Conservation (phyloP, 2,888 invertebrate species). For the Mechanitis messenoides region DNA sequence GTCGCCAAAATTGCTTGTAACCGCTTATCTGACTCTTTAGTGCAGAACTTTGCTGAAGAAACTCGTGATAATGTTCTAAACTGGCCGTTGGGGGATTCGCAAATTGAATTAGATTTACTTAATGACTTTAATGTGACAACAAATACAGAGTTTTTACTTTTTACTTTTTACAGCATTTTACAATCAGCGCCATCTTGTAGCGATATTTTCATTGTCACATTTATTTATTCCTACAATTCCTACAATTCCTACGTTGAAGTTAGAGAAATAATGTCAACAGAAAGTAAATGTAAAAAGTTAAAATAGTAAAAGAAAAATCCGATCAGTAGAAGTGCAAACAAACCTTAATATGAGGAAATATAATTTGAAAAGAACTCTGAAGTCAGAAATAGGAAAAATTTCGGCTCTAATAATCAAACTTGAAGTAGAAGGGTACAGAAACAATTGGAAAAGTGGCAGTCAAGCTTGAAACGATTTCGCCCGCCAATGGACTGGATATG, state of each 20-base stretch:
- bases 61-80: conserved; percentile 3
- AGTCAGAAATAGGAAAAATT: conserved; percentile 11
- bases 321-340: conserved; percentile 3
- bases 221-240: too few species aligned
- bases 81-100: background rate
- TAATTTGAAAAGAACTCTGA: conserved; percentile 5
- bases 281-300: too few species aligned
- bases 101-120: conserved; percentile 4
- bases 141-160: background rate
- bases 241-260: too few species aligned
- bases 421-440: conserved; percentile 22
- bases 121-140: background rate
- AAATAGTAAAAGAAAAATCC: conserved; percentile 1
- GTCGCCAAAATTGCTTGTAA: conserved; percentile 1
- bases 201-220: too few species aligned
- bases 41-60: conserved; percentile 2
- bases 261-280: too few species aligned
- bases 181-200: too few species aligned
- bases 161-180: background rate
- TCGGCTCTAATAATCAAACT: conserved; percentile 20
- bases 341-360: conserved; percentile 2
- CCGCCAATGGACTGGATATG: conserved; percentile 23
- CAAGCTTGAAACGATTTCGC: conserved; percentile 28
- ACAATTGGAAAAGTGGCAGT: conserved; percentile 28
- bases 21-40: conserved; percentile 6